Conservation (phyloP, 2,888 invertebrate genomes). For the Leucophenga montana region DNA sequence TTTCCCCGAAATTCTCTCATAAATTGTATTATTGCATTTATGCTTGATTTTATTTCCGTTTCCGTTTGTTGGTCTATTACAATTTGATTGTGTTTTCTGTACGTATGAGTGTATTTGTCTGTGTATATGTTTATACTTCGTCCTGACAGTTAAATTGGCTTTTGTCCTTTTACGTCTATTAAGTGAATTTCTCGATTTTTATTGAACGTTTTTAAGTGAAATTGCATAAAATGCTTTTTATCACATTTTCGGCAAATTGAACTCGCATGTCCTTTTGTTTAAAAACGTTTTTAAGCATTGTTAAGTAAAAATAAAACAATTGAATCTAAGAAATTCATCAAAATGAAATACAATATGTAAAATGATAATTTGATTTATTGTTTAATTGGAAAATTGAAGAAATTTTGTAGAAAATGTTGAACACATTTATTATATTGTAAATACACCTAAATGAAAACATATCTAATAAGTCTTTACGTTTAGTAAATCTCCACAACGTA, state of each 20-base stretch:
- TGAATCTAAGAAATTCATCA: no score
- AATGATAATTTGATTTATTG: no score
- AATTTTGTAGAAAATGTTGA: no score
- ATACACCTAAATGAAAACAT: no score
- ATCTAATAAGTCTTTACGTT: no score
- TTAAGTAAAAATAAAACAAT: no score
- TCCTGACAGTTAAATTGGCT: conserved; percentile 63
- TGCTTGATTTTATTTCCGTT: conserved; percentile 66
- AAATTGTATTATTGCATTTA: conserved; percentile 67
- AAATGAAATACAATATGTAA: no score
- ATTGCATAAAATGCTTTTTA: conserved; percentile 14
- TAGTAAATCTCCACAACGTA: no score
- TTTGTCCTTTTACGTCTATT: conserved; percentile 51
- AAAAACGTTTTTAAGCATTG: no score
- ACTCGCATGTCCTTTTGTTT: background rate
- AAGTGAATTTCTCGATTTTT: conserved; percentile 52
- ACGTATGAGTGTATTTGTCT: conserved; percentile 48
- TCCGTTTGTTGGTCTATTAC: conserved; percentile 40
- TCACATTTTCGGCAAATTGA: background rate
- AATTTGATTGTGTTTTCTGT: conserved; percentile 44
- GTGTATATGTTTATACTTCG: conserved; percentile 24
- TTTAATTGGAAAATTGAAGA: no score
- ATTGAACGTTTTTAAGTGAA: conserved; percentile 34
- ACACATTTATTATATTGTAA: no score
- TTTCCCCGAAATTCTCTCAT: conserved; percentile 56